These are phyloP conservation scores for Eupithecia abbreviata DNA, from an alignment of 2,888 invertebrate species.

Conservation along the genomic window DNA sequence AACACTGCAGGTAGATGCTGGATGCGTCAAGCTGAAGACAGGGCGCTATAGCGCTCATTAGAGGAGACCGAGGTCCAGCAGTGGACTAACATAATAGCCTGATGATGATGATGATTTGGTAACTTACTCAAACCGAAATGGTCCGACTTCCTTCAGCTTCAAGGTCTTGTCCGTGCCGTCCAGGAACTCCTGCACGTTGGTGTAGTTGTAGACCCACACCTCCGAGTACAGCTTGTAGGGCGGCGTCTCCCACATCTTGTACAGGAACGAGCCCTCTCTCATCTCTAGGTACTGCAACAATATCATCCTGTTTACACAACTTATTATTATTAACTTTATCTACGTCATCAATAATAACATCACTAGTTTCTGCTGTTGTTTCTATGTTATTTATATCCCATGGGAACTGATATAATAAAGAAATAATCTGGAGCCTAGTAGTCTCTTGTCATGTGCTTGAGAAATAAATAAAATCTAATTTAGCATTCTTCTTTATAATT, in stretches of 20 bases:
- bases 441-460: too few relatives aligned
- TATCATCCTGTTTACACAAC: not conserved
- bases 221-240: constrained; percentile 87
- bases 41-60: too few relatives aligned
- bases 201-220: constrained; percentile 91
- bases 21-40: too few relatives aligned
- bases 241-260: constrained; percentile 87
- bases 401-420: too few relatives aligned
- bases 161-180: constrained; percentile 85
- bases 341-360: not conserved
- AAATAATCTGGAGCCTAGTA: too few relatives aligned
- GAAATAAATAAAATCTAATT: not conserved
- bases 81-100: too few relatives aligned
- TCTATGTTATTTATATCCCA: too few relatives aligned
- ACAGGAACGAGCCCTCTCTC: constrained; percentile 85
- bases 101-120: too few relatives aligned
- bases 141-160: constrained; percentile 89
- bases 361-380: not conserved
- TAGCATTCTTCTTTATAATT: not conserved
- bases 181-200: constrained; percentile 88
- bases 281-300: constrained; percentile 80
- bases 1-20: too few relatives aligned
- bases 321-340: not conserved
- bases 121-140: constrained; percentile 91
- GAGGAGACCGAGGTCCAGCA: too few relatives aligned